phyloP scores from a whole-genome alignment of 2,888 invertebrate species.

The Sipha maydis region DNA sequence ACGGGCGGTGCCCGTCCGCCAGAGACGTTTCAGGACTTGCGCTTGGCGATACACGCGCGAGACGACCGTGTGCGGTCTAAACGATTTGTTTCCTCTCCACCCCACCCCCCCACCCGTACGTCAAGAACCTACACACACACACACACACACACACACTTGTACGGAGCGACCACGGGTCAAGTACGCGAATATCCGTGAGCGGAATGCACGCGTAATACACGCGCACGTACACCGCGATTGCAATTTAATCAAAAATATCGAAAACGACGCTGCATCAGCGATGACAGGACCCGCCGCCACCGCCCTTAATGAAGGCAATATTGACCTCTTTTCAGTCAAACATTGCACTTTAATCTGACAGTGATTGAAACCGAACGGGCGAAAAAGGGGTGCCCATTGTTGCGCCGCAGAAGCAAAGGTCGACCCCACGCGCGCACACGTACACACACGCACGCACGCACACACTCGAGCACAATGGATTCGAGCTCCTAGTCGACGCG shows the following conservation, averaged over 20 bases:
- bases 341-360: constrained; percentile 61
- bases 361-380: constrained; percentile 56
- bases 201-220: too few relatives aligned
- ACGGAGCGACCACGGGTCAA: background rate
- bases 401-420: constrained; percentile 14
- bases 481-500: constrained; percentile 33
- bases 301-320: constrained; percentile 58
- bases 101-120: too few relatives aligned
- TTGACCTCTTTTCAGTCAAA: constrained; percentile 59
- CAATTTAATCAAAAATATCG: background rate
- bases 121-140: too few relatives aligned
- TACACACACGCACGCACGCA: background rate
- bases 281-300: background rate
- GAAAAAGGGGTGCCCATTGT: constrained; percentile 38
- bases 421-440: constrained; percentile 29
- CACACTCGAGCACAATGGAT: constrained; percentile 49
- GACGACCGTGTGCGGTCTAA: background rate
- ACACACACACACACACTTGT: background rate
- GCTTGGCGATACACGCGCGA: too few relatives aligned
- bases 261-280: background rate
- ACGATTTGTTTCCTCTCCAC: background rate
- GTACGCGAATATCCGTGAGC: background rate
- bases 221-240: background rate
- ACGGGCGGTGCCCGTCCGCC: too few relatives aligned
- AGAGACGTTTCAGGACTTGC: too few relatives aligned